Evolutionary conservation across 2,888 invertebrate species (phyloP), one percentile per base, ranked within the genome.

Genomic region (Hypolimnas misippus): DNA sequence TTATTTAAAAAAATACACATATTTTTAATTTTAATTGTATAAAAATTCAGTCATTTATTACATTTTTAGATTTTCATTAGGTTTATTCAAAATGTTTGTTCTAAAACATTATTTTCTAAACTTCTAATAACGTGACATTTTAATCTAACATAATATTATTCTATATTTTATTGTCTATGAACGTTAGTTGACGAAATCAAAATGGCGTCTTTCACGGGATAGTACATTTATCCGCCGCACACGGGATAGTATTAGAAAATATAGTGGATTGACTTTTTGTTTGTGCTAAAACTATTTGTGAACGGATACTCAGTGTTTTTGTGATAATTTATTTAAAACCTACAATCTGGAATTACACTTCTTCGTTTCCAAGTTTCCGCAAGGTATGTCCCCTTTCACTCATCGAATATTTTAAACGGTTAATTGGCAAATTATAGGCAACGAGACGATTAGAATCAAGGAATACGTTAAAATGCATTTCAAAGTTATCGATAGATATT

Each of bases 381-480:
- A 83, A 89, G 90, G 91, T 92, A 90, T 86, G 91, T 86, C 84
- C 72, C 90, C 91, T 92, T 92, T 92, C 91, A 92, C 91, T 83
- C 79, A 86, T 78, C 79, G 79, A 81, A 86, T 84, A 86, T 76
- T 82, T 80, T 78, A 81, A 74, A 72, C 74, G 74, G 71, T 64
- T 82, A 78, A 77, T 81, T 72, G 71, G 70, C 66, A 70, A 79
- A 78, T 72, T 79, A 78, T 70, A 57, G 67, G 67, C 67, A 65
- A 70, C 42, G 2, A 29, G 29, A 40, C 46, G 12, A 14, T 40
- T 14, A 40, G 31, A 29, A 31, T 44, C 50, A 50, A 35, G 33
- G 25, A 51, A 33, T 56, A 60, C 38, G 5, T 17, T 17, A 16
- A 42, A 25, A 19, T 33, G 53, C 10, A 46, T 31, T 33, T 38